phyloP scores from a whole-genome alignment of 92 coral and sea anemone genomes.

The Blastomussa wellsi region DNA sequence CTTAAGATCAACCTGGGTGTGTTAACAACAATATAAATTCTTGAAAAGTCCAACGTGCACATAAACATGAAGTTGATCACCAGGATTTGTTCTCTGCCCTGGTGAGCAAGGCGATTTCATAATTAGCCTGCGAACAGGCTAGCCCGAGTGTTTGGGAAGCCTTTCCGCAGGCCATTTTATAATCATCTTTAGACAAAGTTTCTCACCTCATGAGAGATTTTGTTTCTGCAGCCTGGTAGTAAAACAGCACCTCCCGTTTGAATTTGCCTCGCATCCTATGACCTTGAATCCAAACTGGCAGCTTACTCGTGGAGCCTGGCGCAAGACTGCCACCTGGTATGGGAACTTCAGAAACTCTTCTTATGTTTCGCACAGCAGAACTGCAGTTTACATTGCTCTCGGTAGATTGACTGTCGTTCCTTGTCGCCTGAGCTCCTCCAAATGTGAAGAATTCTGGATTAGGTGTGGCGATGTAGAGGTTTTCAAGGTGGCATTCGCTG shows the following conservation, averaged over 20 bases:
- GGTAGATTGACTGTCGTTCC: conserved; percentile 23
- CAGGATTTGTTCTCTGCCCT: no score
- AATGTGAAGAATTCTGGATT: conserved; percentile 84
- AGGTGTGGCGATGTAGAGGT: conserved; percentile 72
- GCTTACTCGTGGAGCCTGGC: conserved; percentile 74
- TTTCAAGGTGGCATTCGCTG: conserved; percentile 79
- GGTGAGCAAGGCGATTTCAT: no score
- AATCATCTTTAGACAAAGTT: not conserved
- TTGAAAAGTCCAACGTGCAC: no score
- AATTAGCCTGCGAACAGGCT: no score
- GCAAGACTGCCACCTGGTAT: conserved; percentile 72
- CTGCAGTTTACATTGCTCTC: conserved; percentile 4
- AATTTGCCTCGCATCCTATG: conserved; percentile 55
- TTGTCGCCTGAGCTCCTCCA: conserved; percentile 44
- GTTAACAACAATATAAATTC: no score
- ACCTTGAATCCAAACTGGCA: conserved; percentile 94
- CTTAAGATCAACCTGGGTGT: no score
- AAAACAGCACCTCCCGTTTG: conserved; percentile 76
- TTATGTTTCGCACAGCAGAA: conserved; percentile 48
- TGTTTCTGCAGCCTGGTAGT: conserved; percentile 77
- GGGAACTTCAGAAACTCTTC: conserved; percentile 76
- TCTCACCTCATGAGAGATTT: conserved; percentile 73
- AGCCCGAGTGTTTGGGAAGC: no score
- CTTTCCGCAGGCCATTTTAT: no score
- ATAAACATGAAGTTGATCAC: no score